Conservation (phyloP, 2,797 vertebrate genomes). For the Cephalopachus bancanus region DNA sequence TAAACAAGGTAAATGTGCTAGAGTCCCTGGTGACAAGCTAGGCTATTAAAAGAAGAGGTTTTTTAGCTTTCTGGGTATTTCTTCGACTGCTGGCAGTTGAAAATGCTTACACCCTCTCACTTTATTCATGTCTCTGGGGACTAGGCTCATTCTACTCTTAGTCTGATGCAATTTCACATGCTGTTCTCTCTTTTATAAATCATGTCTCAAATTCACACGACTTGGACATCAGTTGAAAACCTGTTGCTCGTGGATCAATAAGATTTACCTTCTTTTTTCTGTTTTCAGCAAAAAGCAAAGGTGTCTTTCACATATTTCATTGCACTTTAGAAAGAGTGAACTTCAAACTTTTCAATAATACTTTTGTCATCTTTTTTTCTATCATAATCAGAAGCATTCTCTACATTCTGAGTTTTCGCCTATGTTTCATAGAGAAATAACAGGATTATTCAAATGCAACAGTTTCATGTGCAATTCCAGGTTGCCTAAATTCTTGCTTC, state of each 20-base stretch:
- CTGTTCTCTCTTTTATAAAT: conserved; percentile 58
- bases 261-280: not conserved
- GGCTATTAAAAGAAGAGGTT: conserved; percentile 58
- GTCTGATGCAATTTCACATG: conserved; percentile 29
- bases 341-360: conserved; percentile 56
- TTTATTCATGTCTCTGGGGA: conserved; percentile 52
- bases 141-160: conserved; percentile 24
- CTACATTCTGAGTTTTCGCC: not conserved
- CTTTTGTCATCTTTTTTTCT: conserved; percentile 40
- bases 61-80: conserved; percentile 69
- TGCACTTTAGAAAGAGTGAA: not conserved
- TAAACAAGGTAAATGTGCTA: conserved; percentile 47
- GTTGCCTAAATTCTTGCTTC: conserved; percentile 66
- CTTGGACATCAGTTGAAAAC: conserved; percentile 49
- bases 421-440: conserved; percentile 64
- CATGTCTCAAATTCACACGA: conserved; percentile 26
- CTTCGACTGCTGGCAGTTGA: conserved; percentile 52
- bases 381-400: conserved; percentile 11
- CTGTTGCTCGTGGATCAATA: conserved; percentile 36
- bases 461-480: not conserved
- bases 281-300: conserved; percentile 47
- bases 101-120: conserved; percentile 46
- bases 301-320: conserved; percentile 47
- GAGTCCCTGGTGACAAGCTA: not conserved
- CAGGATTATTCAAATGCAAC: conserved; percentile 39